Evolutionary conservation across 2,113 vertebrate species (phyloP), one percentile per base, ranked within the genome.

Genomic region (Alexandromys fortis): DNA sequence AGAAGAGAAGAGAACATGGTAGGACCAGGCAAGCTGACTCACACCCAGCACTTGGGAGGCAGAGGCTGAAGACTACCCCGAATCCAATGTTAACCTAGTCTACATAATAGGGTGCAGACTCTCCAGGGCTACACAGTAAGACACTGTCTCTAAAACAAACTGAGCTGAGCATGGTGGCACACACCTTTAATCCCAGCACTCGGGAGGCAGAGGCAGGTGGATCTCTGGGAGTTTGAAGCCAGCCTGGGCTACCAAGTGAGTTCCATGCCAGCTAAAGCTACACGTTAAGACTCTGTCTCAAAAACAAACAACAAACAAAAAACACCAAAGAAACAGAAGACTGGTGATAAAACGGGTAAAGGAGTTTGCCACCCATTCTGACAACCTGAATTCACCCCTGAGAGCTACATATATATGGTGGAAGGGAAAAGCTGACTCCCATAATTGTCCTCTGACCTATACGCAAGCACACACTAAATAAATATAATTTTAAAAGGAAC

Each of bases 271-370:
- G 55, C 55, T 28, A 82, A 61, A 82, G 79, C 12, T 61, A 61
- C 35, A 82, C n/a, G 38, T 61, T n/a, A 38, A 26, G 47, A 68
- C 21, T 70, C 55, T 65, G 81, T 49, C 33, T 89, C 63, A 92
- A 92, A 92, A 86, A 67, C 55, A 38, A 81, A 52, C 55, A 38
- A 26, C 30, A 58, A 82, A 58, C 52, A n/a, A 88, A 75, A 86
- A 7, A 3, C 1, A 24, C 38, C 22, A 76, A 26, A 47, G 24
- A 28, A 76, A 45, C 3, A 76, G 42, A 76, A 47, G 75, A 26
- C 12, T 47, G 24, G 12, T 45, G 42, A 76, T 5, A 38, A 8
- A 16, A 58, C 11, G 21, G 19, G 11, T 81, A 35, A 35, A 55
- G 35, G 10, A 24, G 21, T 21, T 58, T 24, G 49, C 49, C 30